Evolutionary conservation across 2,797 vertebrate species (phyloP), one percentile per base, ranked within the genome.

Genomic region (Furcifer pardalis): DNA sequence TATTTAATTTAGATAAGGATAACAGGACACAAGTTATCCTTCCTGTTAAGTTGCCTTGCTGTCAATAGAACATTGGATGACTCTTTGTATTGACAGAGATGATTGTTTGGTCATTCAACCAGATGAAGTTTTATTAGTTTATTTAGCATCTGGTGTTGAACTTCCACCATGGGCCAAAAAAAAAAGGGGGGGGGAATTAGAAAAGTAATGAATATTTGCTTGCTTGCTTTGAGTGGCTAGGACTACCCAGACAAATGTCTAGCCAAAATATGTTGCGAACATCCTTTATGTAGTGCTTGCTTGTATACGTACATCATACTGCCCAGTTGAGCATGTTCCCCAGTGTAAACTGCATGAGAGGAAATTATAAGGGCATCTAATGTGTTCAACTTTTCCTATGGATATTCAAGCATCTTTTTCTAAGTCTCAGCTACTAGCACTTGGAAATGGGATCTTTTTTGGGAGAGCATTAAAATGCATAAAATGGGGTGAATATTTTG

Each of bases 1-100:
- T 68, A 3, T 86, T 72, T 63, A 63, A 37, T 79, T 74, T 74
- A 35, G 46, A 65, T 40, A 79, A 84, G 13, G 30, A 69, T 84
- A 59, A 21, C 2, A 32, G 17, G 2, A 19, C 7, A 60, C n/a
- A 27, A 42, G 4, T 40, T 19, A 69, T 2, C 15, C 19, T 68
- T 69, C 42, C 56, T 62, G 12, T 19, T 44, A 65, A 49, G 35
- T 7, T 21, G 44, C 4, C 15, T 27, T 13, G 42, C 72, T 83
- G 66, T 37, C 63, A 25, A 49, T 30, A 25, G 56, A 72, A 59
- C 27, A 46, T 32, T 77, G 17, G 3, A 32, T 68, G 49, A 66
- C 23, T 4, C 23, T 52, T 46, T 49, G 0, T 59, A 40, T 52
- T n/a, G n/a, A 65, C 7, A 35, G 17, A 65, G 7, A 66, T 32